A percentile compares a stretch with the other conserved stretches of the same genome.
Conservation (phyloP, 2,797 vertebrate species). For the Bradypus variegatus region DNA sequence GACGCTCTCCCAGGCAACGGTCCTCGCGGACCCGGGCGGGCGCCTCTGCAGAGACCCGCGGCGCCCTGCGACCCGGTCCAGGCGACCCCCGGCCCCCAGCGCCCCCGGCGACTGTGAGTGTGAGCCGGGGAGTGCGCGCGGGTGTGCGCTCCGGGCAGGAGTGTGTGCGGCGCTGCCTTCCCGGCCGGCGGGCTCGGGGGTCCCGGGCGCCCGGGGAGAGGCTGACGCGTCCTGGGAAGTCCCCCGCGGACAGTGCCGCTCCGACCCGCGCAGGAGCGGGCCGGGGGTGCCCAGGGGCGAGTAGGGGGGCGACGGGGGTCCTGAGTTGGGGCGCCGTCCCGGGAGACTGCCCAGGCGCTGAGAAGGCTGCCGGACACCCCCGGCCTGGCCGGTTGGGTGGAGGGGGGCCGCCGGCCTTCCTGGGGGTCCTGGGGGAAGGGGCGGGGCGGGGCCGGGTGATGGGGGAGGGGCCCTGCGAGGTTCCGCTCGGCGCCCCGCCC, state of each 20-base stretch:
- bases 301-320: not conserved
- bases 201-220: not conserved
- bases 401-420: not conserved
- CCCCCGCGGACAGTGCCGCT: not conserved
- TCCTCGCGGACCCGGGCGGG: not conserved
- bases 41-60: not conserved
- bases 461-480: not conserved
- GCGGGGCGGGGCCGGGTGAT: too few species aligned
- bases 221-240: not conserved
- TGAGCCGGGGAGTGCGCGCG: not conserved
- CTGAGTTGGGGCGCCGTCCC: too few species aligned
- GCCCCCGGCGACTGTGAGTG: not conserved
- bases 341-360: not conserved
- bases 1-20: slow-evolving; percentile 60
- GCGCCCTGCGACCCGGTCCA: too few species aligned
- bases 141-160: not conserved
- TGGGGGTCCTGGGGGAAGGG: not conserved
- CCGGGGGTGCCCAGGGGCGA: not conserved
- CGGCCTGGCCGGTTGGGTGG: fast-evolving
- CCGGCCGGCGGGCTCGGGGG: not conserved
- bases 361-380: not conserved
- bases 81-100: not conserved
- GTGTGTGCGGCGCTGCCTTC: not conserved
- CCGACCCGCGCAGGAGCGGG: not conserved
- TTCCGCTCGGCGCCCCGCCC: not conserved